Evolutionary conservation across 2,797 vertebrate genomes (phyloP).

Genomic region (Bovichtus variegatus): DNA sequence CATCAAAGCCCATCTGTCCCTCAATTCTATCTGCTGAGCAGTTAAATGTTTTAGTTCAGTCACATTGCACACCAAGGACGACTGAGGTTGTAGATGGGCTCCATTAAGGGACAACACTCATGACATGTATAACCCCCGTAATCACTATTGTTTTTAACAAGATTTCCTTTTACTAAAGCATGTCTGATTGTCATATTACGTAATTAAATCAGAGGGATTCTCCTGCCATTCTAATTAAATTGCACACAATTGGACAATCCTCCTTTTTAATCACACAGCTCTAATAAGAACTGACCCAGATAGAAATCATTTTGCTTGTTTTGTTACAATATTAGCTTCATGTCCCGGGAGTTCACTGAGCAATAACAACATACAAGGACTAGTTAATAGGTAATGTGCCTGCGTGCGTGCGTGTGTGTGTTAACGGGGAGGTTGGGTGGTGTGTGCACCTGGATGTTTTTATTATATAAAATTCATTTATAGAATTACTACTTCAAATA

Average conservation of each 20-base stretch:
- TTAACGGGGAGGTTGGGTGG: neutral
- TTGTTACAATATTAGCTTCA: conserved; percentile 52
- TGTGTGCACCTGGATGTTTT: conserved; percentile 7
- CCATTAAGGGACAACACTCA: conserved; percentile 39
- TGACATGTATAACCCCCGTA: conserved; percentile 55
- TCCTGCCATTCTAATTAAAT: conserved; percentile 66
- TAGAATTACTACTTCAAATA: neutral
- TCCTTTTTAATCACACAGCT: conserved; percentile 68
- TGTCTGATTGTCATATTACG: conserved; percentile 60
- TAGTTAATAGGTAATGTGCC: conserved; percentile 9
- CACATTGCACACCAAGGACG: conserved; percentile 32
- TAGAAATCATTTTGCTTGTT: conserved; percentile 53
- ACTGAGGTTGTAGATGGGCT: conserved; percentile 43
- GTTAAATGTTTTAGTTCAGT: conserved; percentile 56
- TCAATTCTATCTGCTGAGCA: conserved; percentile 29
- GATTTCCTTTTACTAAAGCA: conserved; percentile 70
- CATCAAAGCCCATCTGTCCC: conserved; percentile 52
- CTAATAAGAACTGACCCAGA: conserved; percentile 65
- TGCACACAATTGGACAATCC: conserved; percentile 56
- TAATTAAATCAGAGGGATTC: conserved; percentile 69
- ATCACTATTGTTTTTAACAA: conserved; percentile 73
- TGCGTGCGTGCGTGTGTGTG: neutral
- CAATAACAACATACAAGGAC: conserved; percentile 22
- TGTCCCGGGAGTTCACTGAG: conserved; percentile 32
- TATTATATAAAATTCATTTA: neutral